Conservation (phyloP, 2,797 vertebrate genomes). For the Hephaestus fuliginosus region DNA sequence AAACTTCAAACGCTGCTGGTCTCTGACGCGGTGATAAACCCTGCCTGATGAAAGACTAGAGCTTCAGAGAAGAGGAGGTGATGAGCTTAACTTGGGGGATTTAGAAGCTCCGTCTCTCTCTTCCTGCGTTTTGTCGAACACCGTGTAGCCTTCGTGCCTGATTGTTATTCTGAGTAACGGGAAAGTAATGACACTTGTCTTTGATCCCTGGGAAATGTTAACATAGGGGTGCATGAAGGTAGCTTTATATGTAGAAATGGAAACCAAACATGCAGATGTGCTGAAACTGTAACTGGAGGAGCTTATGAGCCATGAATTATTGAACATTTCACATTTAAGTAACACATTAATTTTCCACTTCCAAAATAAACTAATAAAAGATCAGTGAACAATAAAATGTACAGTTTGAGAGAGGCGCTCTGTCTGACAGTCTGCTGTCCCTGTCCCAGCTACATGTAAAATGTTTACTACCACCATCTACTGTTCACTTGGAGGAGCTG, state of each 20-base stretch:
- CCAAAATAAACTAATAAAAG: neutral
- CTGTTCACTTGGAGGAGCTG: constrained; percentile 82
- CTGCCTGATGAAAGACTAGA: constrained; percentile 77
- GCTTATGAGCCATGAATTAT: neutral
- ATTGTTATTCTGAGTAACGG: constrained; percentile 59
- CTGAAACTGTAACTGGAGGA: neutral
- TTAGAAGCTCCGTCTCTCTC: constrained; percentile 71
- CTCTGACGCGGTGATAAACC: constrained; percentile 72
- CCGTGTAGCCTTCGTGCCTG: constrained; percentile 48
- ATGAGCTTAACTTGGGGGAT: constrained; percentile 83
- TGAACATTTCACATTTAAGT: neutral
- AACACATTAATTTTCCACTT: neutral
- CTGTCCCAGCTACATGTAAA: constrained; percentile 53
- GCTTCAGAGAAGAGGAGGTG: constrained; percentile 72
- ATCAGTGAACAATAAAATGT: neutral
- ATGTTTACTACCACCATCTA: constrained; percentile 88
- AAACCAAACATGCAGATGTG: neutral
- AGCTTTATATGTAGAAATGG: neutral
- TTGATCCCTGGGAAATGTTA: constrained; percentile 54
- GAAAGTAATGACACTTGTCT: constrained; percentile 54
- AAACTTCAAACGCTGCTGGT: constrained; percentile 77
- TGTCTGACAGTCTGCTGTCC: constrained; percentile 26
- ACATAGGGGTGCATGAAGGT: constrained; percentile 5
- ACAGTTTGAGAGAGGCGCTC: neutral
- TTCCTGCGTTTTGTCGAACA: constrained; percentile 70